Evolutionary conservation across 2,888 invertebrate genomes (phyloP).

Genomic region (Charanyca ferruginea): DNA sequence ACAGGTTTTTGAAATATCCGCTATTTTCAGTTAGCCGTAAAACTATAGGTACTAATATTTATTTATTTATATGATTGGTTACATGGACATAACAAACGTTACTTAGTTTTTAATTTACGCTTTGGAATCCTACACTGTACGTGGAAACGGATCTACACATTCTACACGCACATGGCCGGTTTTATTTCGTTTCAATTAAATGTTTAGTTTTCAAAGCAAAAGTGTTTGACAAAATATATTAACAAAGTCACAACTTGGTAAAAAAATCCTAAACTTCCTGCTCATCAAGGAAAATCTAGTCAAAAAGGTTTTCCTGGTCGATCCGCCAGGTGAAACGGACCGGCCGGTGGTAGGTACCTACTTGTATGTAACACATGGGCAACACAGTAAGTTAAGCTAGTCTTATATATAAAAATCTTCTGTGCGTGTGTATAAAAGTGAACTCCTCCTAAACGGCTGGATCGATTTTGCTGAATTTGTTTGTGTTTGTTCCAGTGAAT

Average conservation of each 20-base stretch:
- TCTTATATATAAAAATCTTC: no score
- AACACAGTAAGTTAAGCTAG: no score
- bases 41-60: not conserved
- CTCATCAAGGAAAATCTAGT: constrained; percentile 14
- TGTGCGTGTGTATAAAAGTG: no score
- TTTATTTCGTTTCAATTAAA: not conserved
- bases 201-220: not conserved
- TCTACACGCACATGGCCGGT: not conserved
- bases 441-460: no score
- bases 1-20: not conserved
- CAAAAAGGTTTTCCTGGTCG: constrained; percentile 27
- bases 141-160: no score
- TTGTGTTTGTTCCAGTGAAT: no score
- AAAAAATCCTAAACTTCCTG: constrained; percentile 5
- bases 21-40: not conserved
- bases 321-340: not conserved
- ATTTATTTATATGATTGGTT: not conserved
- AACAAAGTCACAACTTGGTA: not conserved
- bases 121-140: no score
- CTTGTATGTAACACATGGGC: not conserved
- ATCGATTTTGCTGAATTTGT: no score
- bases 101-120: no score
- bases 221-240: not conserved
- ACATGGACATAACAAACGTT: not conserved
- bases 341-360: no score